Evolutionary conservation across 2,888 invertebrate species (phyloP).

Genomic region (Baronia brevicornis): DNA sequence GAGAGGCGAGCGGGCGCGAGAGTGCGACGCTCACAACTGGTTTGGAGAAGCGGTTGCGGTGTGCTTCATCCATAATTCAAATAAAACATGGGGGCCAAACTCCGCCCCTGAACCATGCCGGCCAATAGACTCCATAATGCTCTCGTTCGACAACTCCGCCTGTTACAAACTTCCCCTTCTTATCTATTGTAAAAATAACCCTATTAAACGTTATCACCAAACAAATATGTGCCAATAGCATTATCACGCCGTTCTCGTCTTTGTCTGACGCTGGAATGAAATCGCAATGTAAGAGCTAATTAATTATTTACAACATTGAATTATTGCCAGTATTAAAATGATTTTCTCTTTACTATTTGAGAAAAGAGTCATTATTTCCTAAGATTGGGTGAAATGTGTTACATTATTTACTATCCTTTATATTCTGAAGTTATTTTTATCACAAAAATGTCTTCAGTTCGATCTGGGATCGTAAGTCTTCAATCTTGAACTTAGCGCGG

Average conservation of each 20-base stretch:
- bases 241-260: conserved; percentile 38
- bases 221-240: conserved; percentile 60
- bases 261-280: conserved; percentile 43
- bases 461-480: too few relatives aligned
- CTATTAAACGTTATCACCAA: conserved; percentile 59
- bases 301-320: conserved; percentile 61
- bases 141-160: conserved; percentile 60
- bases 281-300: conserved; percentile 50
- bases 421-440: too few relatives aligned
- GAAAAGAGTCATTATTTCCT: too few relatives aligned
- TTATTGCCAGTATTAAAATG: conserved; percentile 41
- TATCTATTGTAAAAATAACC: conserved; percentile 58
- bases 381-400: too few relatives aligned
- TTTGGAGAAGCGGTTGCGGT: conserved; percentile 57
- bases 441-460: too few relatives aligned
- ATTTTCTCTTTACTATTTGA: conserved; percentile 1
- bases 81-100: conserved; percentile 71
- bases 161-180: conserved; percentile 60
- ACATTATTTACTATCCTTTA: too few relatives aligned
- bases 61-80: conserved; percentile 73
- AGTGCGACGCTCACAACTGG: conserved; percentile 68
- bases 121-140: conserved; percentile 62
- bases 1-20: conserved; percentile 67
- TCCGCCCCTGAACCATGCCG: conserved; percentile 66
- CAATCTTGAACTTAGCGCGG: too few relatives aligned